These are phyloP conservation scores for Callaeas wilsoni DNA, from an alignment of 2,113 vertebrate genomes.

Conservation along the genomic window DNA sequence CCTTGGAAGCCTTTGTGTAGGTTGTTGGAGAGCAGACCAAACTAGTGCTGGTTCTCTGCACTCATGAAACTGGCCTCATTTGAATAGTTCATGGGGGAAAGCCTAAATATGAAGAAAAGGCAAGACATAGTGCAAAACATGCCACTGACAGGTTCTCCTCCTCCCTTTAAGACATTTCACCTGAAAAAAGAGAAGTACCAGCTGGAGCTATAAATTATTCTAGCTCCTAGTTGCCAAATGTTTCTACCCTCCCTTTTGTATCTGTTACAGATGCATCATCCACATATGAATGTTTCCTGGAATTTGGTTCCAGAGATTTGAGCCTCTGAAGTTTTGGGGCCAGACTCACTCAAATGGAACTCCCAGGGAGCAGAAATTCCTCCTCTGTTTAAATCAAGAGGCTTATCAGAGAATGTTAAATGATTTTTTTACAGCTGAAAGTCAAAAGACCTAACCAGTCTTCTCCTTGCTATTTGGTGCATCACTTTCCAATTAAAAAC, in stretches of 20 bases:
- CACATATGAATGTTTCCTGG: constrained; percentile 47
- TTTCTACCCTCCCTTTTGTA: constrained; percentile 37
- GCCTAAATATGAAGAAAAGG: neutral
- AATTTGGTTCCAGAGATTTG: constrained; percentile 54
- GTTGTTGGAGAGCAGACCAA: neutral
- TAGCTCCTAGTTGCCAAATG: constrained; percentile 31
- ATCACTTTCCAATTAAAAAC: neutral
- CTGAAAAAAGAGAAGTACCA: constrained; percentile 50
- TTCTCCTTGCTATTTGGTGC: constrained; percentile 1
- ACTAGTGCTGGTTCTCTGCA: neutral
- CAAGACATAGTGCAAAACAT: neutral
- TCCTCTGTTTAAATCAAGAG: constrained; percentile 43
- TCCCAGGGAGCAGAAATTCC: constrained; percentile 51
- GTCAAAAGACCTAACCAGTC: constrained; percentile 24
- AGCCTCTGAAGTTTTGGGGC: constrained; percentile 43
- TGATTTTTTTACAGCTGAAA: constrained; percentile 11
- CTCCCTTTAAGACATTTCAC: constrained; percentile 7
- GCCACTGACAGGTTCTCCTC: neutral
- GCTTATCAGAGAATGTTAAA: constrained; percentile 41
- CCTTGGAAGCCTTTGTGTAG: neutral
- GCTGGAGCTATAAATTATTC: constrained; percentile 42
- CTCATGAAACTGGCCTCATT: neutral
- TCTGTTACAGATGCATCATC: constrained; percentile 56
- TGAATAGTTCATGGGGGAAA: neutral
- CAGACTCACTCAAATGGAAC: constrained; percentile 35